phyloP scores from a whole-genome alignment of 2,797 vertebrate genomes.

The Brachymystax lenok region DNA sequence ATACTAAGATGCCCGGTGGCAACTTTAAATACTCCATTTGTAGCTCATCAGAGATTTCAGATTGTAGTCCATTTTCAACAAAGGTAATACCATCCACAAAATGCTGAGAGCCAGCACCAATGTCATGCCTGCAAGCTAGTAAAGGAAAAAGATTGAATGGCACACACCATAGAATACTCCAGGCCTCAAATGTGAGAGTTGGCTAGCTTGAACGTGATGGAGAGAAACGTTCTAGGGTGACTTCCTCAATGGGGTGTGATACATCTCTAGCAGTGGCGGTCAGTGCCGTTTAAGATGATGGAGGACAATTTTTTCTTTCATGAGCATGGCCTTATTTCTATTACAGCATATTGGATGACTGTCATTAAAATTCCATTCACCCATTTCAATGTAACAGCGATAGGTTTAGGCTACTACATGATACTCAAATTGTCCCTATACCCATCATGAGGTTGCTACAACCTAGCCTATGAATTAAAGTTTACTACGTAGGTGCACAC shows the following conservation, averaged over 20 bases:
- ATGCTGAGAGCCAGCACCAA: neutral
- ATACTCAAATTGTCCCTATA: too few species aligned
- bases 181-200: neutral
- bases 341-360: too few species aligned
- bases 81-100: neutral
- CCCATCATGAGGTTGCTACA: too few species aligned
- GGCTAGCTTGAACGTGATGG: neutral
- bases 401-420: too few species aligned
- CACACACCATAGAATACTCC: neutral
- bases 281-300: too few species aligned
- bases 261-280: too few species aligned
- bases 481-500: too few species aligned
- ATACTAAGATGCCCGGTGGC: conserved; percentile 31
- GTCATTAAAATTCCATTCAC: too few species aligned
- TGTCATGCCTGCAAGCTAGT: neutral
- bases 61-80: conserved; percentile 8
- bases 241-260: neutral
- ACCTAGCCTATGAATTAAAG: too few species aligned
- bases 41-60: neutral
- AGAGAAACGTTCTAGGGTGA: neutral
- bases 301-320: too few species aligned
- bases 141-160: neutral
- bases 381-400: too few species aligned
- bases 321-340: too few species aligned
- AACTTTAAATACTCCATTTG: conserved; percentile 27